Evolutionary conservation across 2,888 invertebrate genomes (phyloP).

Genomic region (Graphium colonna): DNA sequence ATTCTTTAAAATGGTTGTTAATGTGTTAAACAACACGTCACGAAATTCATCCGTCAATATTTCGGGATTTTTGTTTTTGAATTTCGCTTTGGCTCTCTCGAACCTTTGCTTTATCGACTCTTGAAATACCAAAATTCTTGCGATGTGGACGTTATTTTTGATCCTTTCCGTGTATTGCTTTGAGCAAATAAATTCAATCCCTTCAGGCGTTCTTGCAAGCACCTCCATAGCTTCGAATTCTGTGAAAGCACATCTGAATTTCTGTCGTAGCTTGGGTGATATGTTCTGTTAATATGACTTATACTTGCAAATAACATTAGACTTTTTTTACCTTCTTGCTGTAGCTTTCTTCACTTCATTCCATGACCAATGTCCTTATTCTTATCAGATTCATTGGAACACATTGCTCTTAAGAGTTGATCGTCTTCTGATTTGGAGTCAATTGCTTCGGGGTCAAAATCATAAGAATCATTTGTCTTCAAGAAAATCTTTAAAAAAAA

Average conservation of each 20-base stretch:
- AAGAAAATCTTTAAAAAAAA: no score
- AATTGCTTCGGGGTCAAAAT: no score
- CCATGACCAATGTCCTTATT: no score
- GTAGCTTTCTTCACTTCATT: no score
- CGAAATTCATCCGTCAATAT: background rate
- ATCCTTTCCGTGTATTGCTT: slow-evolving; percentile 7
- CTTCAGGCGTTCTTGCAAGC: background rate
- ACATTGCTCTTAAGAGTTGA: no score
- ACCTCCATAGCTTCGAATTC: slow-evolving; percentile 17
- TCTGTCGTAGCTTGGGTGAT: background rate
- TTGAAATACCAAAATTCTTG: background rate
- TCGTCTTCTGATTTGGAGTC: no score
- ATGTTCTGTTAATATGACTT: no score
- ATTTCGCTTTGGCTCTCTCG: background rate
- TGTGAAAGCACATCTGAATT: slow-evolving; percentile 11
- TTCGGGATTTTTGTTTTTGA: background rate
- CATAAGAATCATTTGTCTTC: no score
- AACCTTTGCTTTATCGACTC: background rate
- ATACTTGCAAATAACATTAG: no score
- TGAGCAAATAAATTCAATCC: slow-evolving; percentile 12
- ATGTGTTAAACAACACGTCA: background rate
- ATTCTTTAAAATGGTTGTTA: background rate
- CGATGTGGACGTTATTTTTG: background rate
- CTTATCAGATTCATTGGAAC: no score
- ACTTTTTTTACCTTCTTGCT: no score